Evolutionary conservation across 2,888 invertebrate genomes (phyloP), one percentile per base, ranked within the genome.

Genomic region (Callinectes sapidus): DNA sequence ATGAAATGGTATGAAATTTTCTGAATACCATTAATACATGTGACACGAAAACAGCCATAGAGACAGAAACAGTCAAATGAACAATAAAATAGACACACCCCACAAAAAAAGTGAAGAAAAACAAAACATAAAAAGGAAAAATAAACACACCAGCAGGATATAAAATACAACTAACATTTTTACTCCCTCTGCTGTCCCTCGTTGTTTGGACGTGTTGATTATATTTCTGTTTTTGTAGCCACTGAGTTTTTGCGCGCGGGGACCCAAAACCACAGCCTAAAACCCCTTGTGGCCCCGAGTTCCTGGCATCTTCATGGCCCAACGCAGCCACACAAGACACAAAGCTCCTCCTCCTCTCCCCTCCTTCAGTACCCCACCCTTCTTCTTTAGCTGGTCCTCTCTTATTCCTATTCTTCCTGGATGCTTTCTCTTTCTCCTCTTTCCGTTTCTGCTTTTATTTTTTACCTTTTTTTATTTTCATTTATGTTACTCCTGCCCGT

Each of bases 141-240:
- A 81, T 32, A 81, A 32, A 81, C 14, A 81, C 81, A 16, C 2
- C 16, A 6, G 35, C 35, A 35, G 16, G 81, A 81, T 13, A 81
- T 81, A 81, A 81, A 81, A 81, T 81, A 81, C 81, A 81, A 16
- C 81, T 71, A 71, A 81, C 81, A 81, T 35, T 81, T 32, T 35
- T 35, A 35, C 23, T 81, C 35, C 35, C 16, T 35, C 81, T 81
- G 32, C 16, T 81, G 81, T 81, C 81, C 32, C 81, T 81, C 35
- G 81, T 81, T 81, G 81, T 81, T 32, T 81, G 81, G 81, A 35
- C 81, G 81, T 35, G 81, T 81, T 81, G 81, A 81, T 81, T 81
- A 81, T 81, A 35, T 81, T 81, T 81, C 81, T 81, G 81, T 81
- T 81, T 81, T 81, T 81, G 81, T 81, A 35, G 81, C 32, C 16